A percentile compares a stretch with the other conserved stretches of the same genome.
Evolutionary conservation across 2,888 invertebrate genomes (phyloP).

Genomic region (Pilophorus perplexus): DNA sequence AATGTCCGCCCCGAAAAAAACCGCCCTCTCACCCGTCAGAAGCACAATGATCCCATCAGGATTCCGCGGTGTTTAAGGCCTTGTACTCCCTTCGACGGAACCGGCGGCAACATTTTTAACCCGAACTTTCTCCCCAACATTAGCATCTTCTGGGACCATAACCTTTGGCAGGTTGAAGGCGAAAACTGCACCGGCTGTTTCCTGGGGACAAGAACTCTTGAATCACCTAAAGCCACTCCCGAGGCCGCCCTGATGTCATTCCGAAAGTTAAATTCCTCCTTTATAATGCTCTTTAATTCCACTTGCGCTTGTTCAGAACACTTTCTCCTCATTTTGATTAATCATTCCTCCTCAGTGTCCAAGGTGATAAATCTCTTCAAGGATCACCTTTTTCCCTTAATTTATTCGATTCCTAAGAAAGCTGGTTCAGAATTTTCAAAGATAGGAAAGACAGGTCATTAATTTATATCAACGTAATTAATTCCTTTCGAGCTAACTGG

Average conservation of each 20-base stretch:
- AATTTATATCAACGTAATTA: no score
- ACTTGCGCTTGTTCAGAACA: neutral
- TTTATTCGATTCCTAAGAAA: no score
- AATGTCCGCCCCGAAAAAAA: no score
- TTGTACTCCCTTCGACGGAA: neutral
- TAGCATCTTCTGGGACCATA: neutral
- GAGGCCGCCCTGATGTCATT: slow-evolving; percentile 20
- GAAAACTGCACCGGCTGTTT: neutral
- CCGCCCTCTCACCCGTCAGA: slow-evolving; percentile 10
- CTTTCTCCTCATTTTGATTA: slow-evolving; percentile 3
- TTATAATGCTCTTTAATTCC: slow-evolving; percentile 9
- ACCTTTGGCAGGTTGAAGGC: neutral
- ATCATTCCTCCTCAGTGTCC: neutral
- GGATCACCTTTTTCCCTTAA: no score
- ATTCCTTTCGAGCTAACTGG: no score
- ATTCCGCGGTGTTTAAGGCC: neutral
- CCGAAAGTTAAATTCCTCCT: slow-evolving; percentile 23
- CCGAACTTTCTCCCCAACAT: neutral
- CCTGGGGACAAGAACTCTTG: neutral
- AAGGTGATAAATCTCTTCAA: neutral
- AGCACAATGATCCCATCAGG: slow-evolving; percentile 7
- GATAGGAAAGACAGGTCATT: no score
- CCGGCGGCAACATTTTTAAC: neutral
- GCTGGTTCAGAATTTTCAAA: no score
- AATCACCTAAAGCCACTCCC: neutral